These are phyloP conservation scores for Amblyraja radiata DNA, from an alignment of 2,797 vertebrate species.

Conservation along the genomic window DNA sequence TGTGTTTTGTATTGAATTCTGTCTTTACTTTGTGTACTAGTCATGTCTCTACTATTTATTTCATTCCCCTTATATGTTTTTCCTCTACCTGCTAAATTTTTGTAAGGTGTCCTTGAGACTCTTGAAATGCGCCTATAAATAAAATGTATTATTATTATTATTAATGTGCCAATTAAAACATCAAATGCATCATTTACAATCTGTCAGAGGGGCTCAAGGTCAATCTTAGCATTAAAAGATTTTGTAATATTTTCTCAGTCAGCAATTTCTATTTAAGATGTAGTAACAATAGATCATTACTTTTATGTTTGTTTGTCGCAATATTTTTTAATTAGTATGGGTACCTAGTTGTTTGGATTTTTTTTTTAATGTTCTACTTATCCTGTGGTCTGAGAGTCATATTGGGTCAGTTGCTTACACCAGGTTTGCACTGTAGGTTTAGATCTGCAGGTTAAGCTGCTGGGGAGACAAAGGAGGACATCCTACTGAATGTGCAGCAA, in stretches of 20 bases:
- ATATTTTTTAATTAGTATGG: not conserved
- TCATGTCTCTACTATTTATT: too few species aligned
- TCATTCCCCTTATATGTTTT: too few species aligned
- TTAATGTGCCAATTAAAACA: too few species aligned
- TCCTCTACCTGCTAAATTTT: too few species aligned
- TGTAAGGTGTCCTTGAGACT: too few species aligned
- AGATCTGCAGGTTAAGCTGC: not conserved
- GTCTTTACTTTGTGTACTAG: too few species aligned
- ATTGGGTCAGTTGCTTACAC: not conserved
- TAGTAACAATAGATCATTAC: not conserved
- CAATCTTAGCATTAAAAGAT: not conserved
- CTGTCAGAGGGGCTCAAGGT: too few species aligned
- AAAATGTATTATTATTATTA: too few species aligned
- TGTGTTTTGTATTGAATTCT: too few species aligned
- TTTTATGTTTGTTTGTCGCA: not conserved
- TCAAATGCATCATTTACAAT: too few species aligned
- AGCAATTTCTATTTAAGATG: not conserved
- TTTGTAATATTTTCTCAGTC: not conserved
- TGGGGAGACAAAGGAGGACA: not conserved
- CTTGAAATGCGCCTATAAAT: too few species aligned
- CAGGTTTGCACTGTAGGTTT: not conserved
- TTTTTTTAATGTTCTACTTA: not conserved
- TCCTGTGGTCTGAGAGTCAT: not conserved
- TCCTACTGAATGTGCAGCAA: not conserved
- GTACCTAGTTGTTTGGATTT: not conserved